A percentile compares a stretch with the other conserved stretches of the same genome.
These are phyloP conservation scores for Andricus curvator DNA, from an alignment of 2,888 invertebrate genomes.

Conservation along the genomic window DNA sequence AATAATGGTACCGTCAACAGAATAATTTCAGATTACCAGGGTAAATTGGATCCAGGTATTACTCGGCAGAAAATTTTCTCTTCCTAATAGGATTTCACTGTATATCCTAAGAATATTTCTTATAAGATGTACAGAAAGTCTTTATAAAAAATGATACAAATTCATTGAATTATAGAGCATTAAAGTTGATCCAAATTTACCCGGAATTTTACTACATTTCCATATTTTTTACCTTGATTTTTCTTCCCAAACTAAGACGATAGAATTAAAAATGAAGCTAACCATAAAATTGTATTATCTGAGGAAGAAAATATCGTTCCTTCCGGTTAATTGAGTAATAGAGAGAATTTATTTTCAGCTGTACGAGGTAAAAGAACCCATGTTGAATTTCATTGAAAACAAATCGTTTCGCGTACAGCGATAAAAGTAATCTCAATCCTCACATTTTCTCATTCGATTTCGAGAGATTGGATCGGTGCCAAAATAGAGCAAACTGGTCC, in stretches of 20 bases:
- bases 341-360: constrained; percentile 1
- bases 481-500: constrained; percentile 44
- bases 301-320: not conserved
- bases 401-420: constrained; percentile 18
- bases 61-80: too few species aligned
- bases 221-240: too few species aligned
- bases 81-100: too few species aligned
- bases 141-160: too few species aligned
- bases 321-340: not conserved
- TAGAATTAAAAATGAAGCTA: not conserved
- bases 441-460: constrained; percentile 43
- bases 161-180: too few species aligned
- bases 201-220: too few species aligned
- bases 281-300: not conserved
- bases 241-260: too few species aligned
- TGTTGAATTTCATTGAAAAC: constrained; percentile 24
- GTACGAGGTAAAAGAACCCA: not conserved
- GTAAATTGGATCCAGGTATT: too few species aligned
- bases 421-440: constrained; percentile 32
- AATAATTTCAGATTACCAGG: not conserved
- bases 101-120: too few species aligned
- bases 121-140: too few species aligned
- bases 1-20: not conserved
- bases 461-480: constrained; percentile 47
- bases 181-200: too few species aligned